phyloP scores from a whole-genome alignment of 1,140 invertebrate species.

The Drosophila orena region DNA sequence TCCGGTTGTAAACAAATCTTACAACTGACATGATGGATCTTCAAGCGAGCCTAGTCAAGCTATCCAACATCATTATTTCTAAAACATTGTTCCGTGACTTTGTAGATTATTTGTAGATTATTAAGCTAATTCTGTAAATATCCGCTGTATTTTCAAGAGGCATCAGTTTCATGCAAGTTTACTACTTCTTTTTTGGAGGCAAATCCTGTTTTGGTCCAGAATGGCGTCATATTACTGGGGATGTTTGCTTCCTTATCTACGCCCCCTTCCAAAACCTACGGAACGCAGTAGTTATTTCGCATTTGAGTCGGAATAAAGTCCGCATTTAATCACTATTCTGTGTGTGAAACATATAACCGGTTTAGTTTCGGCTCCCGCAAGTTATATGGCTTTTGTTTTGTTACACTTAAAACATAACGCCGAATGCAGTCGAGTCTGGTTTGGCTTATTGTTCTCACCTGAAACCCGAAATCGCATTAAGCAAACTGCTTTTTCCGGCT shows the following conservation, averaged over 20 bases:
- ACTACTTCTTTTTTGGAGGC: neutral
- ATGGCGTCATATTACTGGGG: neutral
- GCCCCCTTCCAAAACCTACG: slow-evolving; percentile 2
- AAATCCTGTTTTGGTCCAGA: slow-evolving; percentile 5
- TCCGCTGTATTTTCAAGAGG: slow-evolving; percentile 8
- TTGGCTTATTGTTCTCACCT: slow-evolving; percentile 85
- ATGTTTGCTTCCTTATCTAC: neutral
- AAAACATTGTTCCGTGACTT: slow-evolving; percentile 6
- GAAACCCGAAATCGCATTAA: slow-evolving; percentile 90
- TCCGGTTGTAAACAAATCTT: too few relatives aligned
- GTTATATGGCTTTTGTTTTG: slow-evolving; percentile 18
- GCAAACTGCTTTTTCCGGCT: slow-evolving; percentile 91
- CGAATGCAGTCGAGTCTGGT: slow-evolving; percentile 17
- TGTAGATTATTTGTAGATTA: slow-evolving; percentile 20
- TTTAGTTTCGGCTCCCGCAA: slow-evolving; percentile 15
- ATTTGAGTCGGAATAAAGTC: slow-evolving; percentile 15
- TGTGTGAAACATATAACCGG: slow-evolving; percentile 31
- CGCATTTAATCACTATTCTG: slow-evolving; percentile 25
- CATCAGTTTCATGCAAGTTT: neutral
- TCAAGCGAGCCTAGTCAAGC: neutral
- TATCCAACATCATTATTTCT: neutral
- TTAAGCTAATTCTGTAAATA: slow-evolving; percentile 3
- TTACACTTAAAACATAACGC: slow-evolving; percentile 27
- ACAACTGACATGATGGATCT: too few relatives aligned
- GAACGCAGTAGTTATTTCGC: slow-evolving; percentile 25